Base-by-base conservation (phyloP, 1,140 invertebrate species). In the Lethocerus indicus region DNA sequence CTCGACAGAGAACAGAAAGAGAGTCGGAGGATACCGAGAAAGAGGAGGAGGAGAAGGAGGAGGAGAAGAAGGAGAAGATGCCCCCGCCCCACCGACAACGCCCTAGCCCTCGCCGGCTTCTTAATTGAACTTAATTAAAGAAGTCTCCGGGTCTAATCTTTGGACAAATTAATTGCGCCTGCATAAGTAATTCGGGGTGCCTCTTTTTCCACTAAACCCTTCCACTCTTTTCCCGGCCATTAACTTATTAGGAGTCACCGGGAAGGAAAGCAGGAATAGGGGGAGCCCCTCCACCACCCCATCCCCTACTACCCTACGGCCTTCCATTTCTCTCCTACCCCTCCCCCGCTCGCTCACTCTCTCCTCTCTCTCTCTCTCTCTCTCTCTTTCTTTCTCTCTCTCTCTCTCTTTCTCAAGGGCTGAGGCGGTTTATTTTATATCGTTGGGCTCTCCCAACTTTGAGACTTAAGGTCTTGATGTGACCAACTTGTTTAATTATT, bases 71-170 rank as follows among this genome's bases (percentile, higher is more conserved):
- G n/a, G n/a, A n/a, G n/a, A n/a, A n/a, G n/a, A n/a, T n/a, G n/a
- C n/a, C n/a, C n/a, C n/a, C n/a, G n/a, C n/a, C n/a, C n/a, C n/a
- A n/a, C n/a, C n/a, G n/a, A n/a, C n/a, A n/a, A n/a, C n/a, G n/a
- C n/a, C n/a, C n/a, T n/a, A n/a, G 18, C 7, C 21, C 37, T 50
- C 41, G 45, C 41, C n/a, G 42, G 14, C 41, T 23, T 25, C 23
- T 53, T 54, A 54, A 54, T 54, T 54, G 53, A 54, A 54, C 45
- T 51, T 54, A 54, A 54, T 54, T 51, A 54, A 54, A 54, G 53
- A 54, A 54, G 49, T 49, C 53, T 32, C 28, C 39, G 27, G 43
- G 23, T 37, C 49, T 54, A 54, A 54, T 54, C 53, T 54, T 54
- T 49, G 49, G 50, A 54, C 53, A 54, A 54, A 54, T 54, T 54